A percentile compares a stretch with the other conserved stretches of the same genome.
Evolutionary conservation across 2,797 vertebrate species (phyloP).

Genomic region (Bryconaethiops microstoma): DNA sequence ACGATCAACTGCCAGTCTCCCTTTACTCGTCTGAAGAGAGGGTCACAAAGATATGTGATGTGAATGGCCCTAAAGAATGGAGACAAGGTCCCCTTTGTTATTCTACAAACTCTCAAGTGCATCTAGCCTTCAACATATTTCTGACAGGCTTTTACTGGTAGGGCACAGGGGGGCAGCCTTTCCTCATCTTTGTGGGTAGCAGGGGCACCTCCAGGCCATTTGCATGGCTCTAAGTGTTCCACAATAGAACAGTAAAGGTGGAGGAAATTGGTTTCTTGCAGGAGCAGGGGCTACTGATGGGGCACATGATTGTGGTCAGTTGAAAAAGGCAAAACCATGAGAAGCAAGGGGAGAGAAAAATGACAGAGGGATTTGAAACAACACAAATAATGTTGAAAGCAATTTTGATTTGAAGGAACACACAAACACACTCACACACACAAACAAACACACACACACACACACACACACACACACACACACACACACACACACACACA

Average conservation of each 20-base stretch:
- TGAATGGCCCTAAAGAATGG: not conserved
- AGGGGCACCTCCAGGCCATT: conserved; percentile 62
- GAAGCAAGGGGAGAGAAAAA: not conserved
- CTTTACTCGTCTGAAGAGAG: not conserved
- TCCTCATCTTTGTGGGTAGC: conserved; percentile 2
- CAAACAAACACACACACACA: not conserved
- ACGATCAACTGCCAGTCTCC: not conserved
- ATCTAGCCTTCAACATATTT: not conserved
- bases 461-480: too few species aligned
- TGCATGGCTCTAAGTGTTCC: conserved; percentile 66
- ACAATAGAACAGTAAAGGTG: conserved; percentile 67
- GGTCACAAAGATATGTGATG: not conserved
- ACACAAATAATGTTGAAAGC: conserved; percentile 35
- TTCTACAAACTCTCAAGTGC: not conserved
- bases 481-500: not conserved
- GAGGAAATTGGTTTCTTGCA: conserved; percentile 65
- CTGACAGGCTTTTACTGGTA: conserved; percentile 8
- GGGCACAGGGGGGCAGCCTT: conserved; percentile 33
- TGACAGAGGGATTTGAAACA: conserved; percentile 20
- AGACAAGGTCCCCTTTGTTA: not conserved
- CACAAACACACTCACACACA: too few species aligned
- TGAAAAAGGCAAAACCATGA: conserved; percentile 3
- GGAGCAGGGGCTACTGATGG: conserved; percentile 39
- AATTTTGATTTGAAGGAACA: conserved; percentile 39
- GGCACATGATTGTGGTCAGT: conserved; percentile 42